phyloP scores from a whole-genome alignment of 2,888 invertebrate species.

The Hydraecia micacea region DNA sequence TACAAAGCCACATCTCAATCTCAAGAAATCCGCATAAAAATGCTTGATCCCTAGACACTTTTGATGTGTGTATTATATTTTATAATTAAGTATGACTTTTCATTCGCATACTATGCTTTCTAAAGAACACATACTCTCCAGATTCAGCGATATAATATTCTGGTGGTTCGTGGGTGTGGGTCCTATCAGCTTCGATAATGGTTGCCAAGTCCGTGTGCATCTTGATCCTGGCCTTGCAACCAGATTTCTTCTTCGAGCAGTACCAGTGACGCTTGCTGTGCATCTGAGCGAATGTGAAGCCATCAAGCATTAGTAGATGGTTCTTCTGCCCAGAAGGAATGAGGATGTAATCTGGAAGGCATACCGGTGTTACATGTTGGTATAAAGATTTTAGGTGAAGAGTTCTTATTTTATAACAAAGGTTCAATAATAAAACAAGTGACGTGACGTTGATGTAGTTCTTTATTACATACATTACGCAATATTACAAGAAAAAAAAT shows the following conservation, averaged over 20 bases:
- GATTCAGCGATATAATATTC: slow-evolving; percentile 50
- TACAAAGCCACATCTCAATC: too few species aligned
- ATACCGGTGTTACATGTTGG: background rate
- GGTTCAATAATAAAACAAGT: background rate
- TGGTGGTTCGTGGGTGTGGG: slow-evolving; percentile 70
- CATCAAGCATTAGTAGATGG: slow-evolving; percentile 61
- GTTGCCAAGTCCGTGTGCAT: slow-evolving; percentile 54
- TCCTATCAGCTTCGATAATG: slow-evolving; percentile 53
- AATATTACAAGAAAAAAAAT: too few species aligned
- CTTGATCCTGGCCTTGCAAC: slow-evolving; percentile 67
- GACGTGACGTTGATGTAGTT: background rate
- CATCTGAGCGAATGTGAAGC: slow-evolving; percentile 67
- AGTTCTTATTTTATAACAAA: background rate
- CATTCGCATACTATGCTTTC: background rate
- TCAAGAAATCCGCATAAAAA: too few species aligned
- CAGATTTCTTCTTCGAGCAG: slow-evolving; percentile 59
- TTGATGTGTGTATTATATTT: too few species aligned
- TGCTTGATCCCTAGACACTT: too few species aligned
- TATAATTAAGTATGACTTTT: background rate
- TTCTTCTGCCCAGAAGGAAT: slow-evolving; percentile 59
- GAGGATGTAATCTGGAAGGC: slow-evolving; percentile 58
- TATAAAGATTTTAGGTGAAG: background rate
- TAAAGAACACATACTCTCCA: slow-evolving; percentile 62
- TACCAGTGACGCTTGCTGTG: slow-evolving; percentile 62
- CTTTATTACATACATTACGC: background rate